These are phyloP conservation scores for Stenurella melanura DNA, from an alignment of 2,888 invertebrate genomes.

Conservation along the genomic window DNA sequence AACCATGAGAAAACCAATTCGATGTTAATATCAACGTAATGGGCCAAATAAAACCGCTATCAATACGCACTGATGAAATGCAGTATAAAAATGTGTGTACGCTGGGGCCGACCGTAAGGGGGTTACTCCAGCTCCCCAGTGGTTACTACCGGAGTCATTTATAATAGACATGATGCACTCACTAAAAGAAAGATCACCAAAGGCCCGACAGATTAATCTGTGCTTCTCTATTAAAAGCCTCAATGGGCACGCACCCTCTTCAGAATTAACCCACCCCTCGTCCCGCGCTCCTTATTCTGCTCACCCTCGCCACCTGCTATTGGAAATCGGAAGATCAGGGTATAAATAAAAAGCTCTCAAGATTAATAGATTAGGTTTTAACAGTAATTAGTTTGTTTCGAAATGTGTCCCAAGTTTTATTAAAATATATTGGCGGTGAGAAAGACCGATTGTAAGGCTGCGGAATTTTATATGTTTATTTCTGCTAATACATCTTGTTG, in stretches of 20 bases:
- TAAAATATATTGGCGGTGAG: background rate
- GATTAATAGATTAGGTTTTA: slow-evolving; percentile 46
- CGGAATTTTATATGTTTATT: too few species aligned
- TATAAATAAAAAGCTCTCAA: slow-evolving; percentile 41
- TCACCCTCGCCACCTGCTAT: slow-evolving; percentile 38
- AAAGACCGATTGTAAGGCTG: too few species aligned
- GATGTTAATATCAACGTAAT: slow-evolving; percentile 28
- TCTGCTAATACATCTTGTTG: too few species aligned
- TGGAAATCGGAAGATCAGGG: slow-evolving; percentile 44
- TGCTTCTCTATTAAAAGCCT: slow-evolving; percentile 71
- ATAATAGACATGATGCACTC: slow-evolving; percentile 68
- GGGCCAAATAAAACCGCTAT: slow-evolving; percentile 33
- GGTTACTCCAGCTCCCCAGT: slow-evolving; percentile 55
- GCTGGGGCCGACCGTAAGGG: background rate
- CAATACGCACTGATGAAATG: background rate
- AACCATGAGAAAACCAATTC: slow-evolving; percentile 24
- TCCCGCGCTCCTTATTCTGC: slow-evolving; percentile 15
- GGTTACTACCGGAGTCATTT: slow-evolving; percentile 64
- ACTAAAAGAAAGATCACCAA: slow-evolving; percentile 71
- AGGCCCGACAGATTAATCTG: slow-evolving; percentile 71
- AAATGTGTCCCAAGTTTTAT: background rate
- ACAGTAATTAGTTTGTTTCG: slow-evolving; percentile 40
- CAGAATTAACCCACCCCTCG: slow-evolving; percentile 59
- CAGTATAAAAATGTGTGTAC: background rate
- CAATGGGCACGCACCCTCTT: slow-evolving; percentile 68